These are phyloP conservation scores for Syrrhaptes paradoxus DNA, from an alignment of 2,113 vertebrate species.

Conservation along the genomic window DNA sequence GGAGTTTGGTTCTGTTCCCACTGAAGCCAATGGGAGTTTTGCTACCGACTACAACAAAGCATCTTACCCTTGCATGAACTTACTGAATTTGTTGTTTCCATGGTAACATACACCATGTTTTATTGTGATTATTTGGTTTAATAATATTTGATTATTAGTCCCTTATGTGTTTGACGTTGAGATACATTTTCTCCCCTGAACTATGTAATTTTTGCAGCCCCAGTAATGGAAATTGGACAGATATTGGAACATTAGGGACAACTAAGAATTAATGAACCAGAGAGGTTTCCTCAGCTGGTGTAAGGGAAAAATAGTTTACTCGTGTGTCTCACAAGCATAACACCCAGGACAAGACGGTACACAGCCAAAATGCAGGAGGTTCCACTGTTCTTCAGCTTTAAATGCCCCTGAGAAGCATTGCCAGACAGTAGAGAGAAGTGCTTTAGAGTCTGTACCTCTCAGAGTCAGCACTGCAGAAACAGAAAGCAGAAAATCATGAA, in stretches of 20 bases:
- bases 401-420: neutral
- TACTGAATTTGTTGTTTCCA: neutral
- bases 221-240: neutral
- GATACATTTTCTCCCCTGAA: neutral
- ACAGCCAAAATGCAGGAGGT: neutral
- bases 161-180: neutral
- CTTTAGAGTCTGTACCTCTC: neutral
- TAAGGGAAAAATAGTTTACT: neutral
- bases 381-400: neutral
- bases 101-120: neutral
- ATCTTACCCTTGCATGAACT: neutral
- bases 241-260: neutral
- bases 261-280: neutral
- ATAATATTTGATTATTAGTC: neutral
- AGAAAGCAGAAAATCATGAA: neutral
- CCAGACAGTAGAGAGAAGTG: neutral
- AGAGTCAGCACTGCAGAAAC: neutral
- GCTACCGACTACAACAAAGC: neutral
- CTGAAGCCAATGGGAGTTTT: neutral
- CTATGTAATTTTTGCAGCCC: neutral
- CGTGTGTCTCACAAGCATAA: accelerated
- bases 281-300: neutral
- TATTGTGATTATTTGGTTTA: neutral
- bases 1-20: neutral
- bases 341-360: neutral